These are phyloP conservation scores for Agrotis clavis DNA, from an alignment of 2,888 invertebrate genomes.

Conservation along the genomic window DNA sequence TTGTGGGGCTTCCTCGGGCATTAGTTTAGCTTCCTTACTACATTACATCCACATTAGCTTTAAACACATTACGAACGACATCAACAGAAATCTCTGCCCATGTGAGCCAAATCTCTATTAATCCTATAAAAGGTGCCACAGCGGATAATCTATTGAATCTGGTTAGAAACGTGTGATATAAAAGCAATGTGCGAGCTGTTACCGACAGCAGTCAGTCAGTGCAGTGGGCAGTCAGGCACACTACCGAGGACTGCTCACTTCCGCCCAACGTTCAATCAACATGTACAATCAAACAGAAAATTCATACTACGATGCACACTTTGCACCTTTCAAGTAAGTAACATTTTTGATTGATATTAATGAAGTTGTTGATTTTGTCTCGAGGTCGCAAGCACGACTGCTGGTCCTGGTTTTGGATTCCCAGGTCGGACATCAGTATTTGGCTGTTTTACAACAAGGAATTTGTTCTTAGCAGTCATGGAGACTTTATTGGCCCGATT, in stretches of 20 bases:
- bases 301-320: constrained; percentile 82
- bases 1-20: constrained; percentile 62
- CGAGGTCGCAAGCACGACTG: too few relatives aligned
- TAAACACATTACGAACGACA: constrained; percentile 66
- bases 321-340: constrained; percentile 85
- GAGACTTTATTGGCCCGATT: too few relatives aligned
- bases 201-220: constrained; percentile 87
- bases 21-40: not conserved
- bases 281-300: constrained; percentile 84
- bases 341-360: not conserved
- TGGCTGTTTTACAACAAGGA: too few relatives aligned
- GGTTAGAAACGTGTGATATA: constrained; percentile 83
- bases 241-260: constrained; percentile 89
- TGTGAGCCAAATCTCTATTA: constrained; percentile 79
- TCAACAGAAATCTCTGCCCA: constrained; percentile 83
- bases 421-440: too few relatives aligned
- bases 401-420: too few relatives aligned
- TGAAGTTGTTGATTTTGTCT: too few relatives aligned
- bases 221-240: constrained; percentile 79
- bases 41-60: constrained; percentile 31
- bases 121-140: constrained; percentile 86
- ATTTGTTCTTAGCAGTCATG: too few relatives aligned
- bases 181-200: constrained; percentile 68
- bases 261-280: constrained; percentile 64
- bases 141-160: constrained; percentile 85